Base-by-base conservation (phyloP, 2,888 invertebrate genomes). In the Oeneis ivallda region DNA sequence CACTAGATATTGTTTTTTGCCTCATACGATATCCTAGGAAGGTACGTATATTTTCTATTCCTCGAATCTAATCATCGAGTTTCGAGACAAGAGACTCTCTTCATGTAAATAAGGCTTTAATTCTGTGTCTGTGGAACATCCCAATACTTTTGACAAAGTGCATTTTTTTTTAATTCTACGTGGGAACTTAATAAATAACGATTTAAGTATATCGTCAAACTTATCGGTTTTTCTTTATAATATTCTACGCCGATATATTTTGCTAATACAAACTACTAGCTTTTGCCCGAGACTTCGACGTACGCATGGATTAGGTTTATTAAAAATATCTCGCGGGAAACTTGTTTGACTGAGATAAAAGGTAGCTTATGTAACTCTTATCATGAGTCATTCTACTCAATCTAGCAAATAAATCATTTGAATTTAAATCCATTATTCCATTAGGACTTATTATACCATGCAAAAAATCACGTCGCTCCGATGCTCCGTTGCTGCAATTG, bases 131-230 rank as follows among this genome's bases (percentile, higher is more conserved):
- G 3, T 26, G 26, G 26, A 41, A 41, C n/a, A 52, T 50, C 15
- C 34, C 53, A 53, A 53, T 37, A 54, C 15, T 45, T 56, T 41
- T 39, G 54, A 10, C 13, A 37, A 39, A 11, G 39, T 54, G 39
- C 54, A 39, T 54, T 37, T 37, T 54, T 10, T 17, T 54, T 17
- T 37, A 8, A 54, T 54, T 54, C 17, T 15, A 17, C 54, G 54
- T 54, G 54, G 17, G 54, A 54, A 54, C 15, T 32, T 26, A 52
- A 32, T 52, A 52, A 52, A 52, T 52, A 32, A 52, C 32, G 26
- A 52, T 52, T 52, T 52, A n/a, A 32, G 50, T 13, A n/a, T 26
- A 26, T 26, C 1, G 50, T 52, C 8, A 49, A 49, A 49, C 13
- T 50, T 32, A 32, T 52, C 7, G 8, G 13, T n/a, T 32, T 26